Percentiles rank a stretch among this genome's conserved stretches.
These are phyloP conservation scores for Amphipoea oculea DNA, from an alignment of 2,888 invertebrate species.

Conservation along the genomic window DNA sequence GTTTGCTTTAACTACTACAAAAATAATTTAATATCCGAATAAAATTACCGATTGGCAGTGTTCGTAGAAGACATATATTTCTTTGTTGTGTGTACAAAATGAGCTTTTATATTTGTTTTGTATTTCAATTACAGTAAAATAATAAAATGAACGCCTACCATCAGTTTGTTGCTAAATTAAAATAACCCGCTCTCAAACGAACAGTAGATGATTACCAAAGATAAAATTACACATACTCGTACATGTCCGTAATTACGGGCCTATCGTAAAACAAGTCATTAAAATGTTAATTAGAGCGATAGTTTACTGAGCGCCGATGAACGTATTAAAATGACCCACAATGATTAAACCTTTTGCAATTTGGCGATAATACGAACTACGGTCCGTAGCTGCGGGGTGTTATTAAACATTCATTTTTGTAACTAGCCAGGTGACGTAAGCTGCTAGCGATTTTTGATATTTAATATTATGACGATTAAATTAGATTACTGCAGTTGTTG, in stretches of 20 bases:
- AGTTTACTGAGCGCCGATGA: constrained; percentile 66
- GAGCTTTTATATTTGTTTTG: neutral
- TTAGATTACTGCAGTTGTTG: constrained; percentile 2
- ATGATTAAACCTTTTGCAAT: constrained; percentile 61
- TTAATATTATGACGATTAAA: constrained; percentile 17
- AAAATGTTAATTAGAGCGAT: constrained; percentile 72
- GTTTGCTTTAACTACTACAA: neutral
- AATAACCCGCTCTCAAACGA: constrained; percentile 5
- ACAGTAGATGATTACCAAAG: constrained; percentile 38
- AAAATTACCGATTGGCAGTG: neutral
- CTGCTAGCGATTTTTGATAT: constrained; percentile 9
- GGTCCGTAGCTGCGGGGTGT: neutral
- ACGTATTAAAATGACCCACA: constrained; percentile 60
- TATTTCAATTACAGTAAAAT: neutral
- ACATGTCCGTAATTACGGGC: constrained; percentile 67
- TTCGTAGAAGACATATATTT: neutral
- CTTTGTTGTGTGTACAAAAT: neutral
- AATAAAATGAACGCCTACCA: neutral
- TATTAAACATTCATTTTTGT: constrained; percentile 47
- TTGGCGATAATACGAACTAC: constrained; percentile 45
- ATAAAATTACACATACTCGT: constrained; percentile 38
- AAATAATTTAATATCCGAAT: neutral
- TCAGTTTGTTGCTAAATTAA: constrained; percentile 6
- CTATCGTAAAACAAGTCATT: constrained; percentile 73
- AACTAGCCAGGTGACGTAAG: constrained; percentile 31